Conservation (phyloP, 2,888 invertebrate species). For the Macaria notata region DNA sequence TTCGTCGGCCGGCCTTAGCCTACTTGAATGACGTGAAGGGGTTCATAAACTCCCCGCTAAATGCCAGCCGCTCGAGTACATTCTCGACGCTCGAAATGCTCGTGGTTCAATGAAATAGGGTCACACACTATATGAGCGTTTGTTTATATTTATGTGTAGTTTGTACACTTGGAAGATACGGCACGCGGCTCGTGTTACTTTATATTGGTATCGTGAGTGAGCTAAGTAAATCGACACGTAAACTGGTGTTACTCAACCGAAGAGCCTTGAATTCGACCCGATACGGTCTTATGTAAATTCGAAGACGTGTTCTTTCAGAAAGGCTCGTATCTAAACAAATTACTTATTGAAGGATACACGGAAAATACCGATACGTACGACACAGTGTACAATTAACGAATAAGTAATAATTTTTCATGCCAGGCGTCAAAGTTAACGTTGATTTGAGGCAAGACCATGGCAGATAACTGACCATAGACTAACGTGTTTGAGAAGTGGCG, state of each 20-base stretch:
- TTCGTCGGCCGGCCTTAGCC: constrained; percentile 79
- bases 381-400: too few species aligned
- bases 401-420: too few species aligned
- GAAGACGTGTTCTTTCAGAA: constrained; percentile 3
- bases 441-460: not conserved
- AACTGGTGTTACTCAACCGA: constrained; percentile 27
- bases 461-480: constrained; percentile 24
- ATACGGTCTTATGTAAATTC: constrained; percentile 23
- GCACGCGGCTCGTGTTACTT: constrained; percentile 36
- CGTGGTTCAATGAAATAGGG: constrained; percentile 58
- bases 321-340: constrained; percentile 2
- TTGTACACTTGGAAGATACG: constrained; percentile 38
- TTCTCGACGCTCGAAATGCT: constrained; percentile 48
- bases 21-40: constrained; percentile 74
- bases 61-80: constrained; percentile 50
- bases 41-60: constrained; percentile 56
- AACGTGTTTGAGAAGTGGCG: constrained; percentile 20
- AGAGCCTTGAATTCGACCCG: constrained; percentile 22
- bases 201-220: constrained; percentile 17
- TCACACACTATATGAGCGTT: constrained; percentile 41
- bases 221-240: constrained; percentile 25
- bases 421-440: too few species aligned
- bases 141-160: constrained; percentile 28
- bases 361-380: not conserved
- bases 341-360: not conserved